Evolutionary conservation across 2,888 invertebrate genomes (phyloP).

Genomic region (Andrena bicolor): DNA sequence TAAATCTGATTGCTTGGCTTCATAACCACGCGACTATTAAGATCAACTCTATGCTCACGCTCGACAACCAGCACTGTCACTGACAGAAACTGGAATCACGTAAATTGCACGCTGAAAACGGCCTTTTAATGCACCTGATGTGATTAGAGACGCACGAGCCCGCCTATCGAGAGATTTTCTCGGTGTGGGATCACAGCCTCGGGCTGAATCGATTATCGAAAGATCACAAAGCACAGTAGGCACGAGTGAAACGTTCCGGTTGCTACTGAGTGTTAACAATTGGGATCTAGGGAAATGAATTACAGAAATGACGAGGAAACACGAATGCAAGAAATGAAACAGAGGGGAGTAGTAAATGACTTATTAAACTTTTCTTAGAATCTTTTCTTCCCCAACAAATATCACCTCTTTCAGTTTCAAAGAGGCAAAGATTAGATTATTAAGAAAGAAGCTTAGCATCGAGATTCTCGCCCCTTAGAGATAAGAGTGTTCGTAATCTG

Average conservation of each 20-base stretch:
- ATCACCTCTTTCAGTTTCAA: too few relatives aligned
- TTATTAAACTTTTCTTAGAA: too few relatives aligned
- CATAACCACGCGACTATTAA: too few relatives aligned
- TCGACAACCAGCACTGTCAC: not conserved
- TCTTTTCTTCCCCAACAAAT: too few relatives aligned
- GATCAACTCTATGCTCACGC: too few relatives aligned
- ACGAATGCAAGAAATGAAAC: too few relatives aligned
- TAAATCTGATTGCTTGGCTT: too few relatives aligned
- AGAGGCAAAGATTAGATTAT: too few relatives aligned
- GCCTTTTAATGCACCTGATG: slow-evolving; percentile 6
- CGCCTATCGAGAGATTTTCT: slow-evolving; percentile 54
- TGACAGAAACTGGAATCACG: not conserved
- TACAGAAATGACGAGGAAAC: not conserved
- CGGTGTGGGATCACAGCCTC: slow-evolving; percentile 41
- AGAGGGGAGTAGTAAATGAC: too few relatives aligned
- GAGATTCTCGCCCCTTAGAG: too few relatives aligned
- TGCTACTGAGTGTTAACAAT: slow-evolving; percentile 10
- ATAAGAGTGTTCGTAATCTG: not conserved
- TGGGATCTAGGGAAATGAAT: not conserved
- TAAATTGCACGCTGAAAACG: slow-evolving; percentile 14
- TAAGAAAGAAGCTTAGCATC: too few relatives aligned
- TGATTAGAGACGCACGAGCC: slow-evolving; percentile 53
- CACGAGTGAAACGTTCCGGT: slow-evolving; percentile 33
- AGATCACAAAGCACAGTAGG: slow-evolving; percentile 51
- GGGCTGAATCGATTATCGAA: slow-evolving; percentile 65